Conservation (phyloP, 1,140 invertebrate genomes). For the Temnothorax curvispinosus region DNA sequence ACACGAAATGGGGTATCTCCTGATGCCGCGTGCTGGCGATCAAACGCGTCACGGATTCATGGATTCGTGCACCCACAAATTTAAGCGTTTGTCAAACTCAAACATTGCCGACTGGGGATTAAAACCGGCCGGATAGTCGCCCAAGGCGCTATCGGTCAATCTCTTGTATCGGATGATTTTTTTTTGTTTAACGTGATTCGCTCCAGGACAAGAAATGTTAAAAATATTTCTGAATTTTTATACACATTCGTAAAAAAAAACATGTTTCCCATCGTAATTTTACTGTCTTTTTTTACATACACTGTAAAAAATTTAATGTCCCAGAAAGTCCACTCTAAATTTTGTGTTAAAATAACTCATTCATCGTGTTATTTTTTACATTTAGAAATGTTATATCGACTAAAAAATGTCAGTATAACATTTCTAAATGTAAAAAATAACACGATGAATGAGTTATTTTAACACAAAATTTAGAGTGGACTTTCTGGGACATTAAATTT, state of each 20-base stretch:
- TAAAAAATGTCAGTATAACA: too few relatives aligned
- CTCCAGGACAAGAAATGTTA: background rate
- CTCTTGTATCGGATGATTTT: background rate
- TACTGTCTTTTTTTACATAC: background rate
- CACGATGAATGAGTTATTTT: too few relatives aligned
- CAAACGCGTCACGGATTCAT: background rate
- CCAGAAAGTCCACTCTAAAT: too few relatives aligned
- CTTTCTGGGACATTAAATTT: too few relatives aligned
- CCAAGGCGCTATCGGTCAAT: background rate
- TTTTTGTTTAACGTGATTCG: background rate
- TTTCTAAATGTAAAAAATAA: too few relatives aligned
- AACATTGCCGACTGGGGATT: slow-evolving; percentile 42
- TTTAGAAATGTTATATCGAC: too few relatives aligned
- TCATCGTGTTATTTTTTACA: too few relatives aligned
- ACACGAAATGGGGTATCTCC: background rate
- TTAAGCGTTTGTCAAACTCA: slow-evolving; percentile 16
- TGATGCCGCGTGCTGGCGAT: background rate
- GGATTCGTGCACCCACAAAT: background rate
- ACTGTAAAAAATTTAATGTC: too few relatives aligned
- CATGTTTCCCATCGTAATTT: background rate
- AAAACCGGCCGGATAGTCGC: background rate
- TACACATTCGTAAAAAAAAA: background rate
- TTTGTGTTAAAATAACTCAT: too few relatives aligned
- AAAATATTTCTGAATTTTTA: background rate
- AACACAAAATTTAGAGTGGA: too few relatives aligned